A percentile compares a stretch with the other conserved stretches of the same genome.
These are phyloP conservation scores for Neolamprologus falcicula DNA, from an alignment of 2,113 vertebrate genomes.

Conservation along the genomic window DNA sequence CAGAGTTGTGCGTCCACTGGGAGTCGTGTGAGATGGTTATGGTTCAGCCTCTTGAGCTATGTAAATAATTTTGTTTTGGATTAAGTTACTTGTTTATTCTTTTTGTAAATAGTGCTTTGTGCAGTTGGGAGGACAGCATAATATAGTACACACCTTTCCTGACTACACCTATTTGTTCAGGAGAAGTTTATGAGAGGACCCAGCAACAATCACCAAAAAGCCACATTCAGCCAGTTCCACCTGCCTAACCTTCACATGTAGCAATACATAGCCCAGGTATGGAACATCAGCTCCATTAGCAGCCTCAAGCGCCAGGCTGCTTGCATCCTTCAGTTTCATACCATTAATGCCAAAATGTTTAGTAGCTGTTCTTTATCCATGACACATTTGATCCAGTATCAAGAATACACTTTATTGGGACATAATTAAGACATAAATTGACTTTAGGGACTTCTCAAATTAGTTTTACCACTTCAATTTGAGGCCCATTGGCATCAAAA, in stretches of 20 bases:
- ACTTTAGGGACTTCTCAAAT: not conserved
- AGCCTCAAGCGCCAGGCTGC: not conserved
- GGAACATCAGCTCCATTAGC: not conserved
- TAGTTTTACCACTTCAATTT: not conserved
- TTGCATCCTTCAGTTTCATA: not conserved
- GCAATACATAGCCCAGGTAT: not conserved
- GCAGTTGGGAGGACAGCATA: not conserved
- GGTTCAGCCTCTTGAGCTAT: not conserved
- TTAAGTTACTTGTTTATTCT: not conserved
- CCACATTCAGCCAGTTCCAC: not conserved
- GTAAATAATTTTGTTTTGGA: not conserved
- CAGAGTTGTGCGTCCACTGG: not conserved
- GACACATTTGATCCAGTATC: not conserved
- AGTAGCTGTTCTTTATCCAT: not conserved
- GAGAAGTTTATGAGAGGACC: not conserved
- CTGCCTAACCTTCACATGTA: not conserved
- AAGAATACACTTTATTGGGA: not conserved
- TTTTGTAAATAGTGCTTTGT: not conserved
- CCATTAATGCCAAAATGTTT: not conserved
- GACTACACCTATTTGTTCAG: not conserved
- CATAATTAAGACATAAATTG: not conserved
- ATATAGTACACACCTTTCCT: not conserved
- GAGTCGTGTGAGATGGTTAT: not conserved
- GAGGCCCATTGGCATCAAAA: not conserved
- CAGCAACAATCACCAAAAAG: not conserved